Base-by-base conservation (phyloP, 2,797 vertebrate genomes). In the Lycodopsis pacificus region DNA sequence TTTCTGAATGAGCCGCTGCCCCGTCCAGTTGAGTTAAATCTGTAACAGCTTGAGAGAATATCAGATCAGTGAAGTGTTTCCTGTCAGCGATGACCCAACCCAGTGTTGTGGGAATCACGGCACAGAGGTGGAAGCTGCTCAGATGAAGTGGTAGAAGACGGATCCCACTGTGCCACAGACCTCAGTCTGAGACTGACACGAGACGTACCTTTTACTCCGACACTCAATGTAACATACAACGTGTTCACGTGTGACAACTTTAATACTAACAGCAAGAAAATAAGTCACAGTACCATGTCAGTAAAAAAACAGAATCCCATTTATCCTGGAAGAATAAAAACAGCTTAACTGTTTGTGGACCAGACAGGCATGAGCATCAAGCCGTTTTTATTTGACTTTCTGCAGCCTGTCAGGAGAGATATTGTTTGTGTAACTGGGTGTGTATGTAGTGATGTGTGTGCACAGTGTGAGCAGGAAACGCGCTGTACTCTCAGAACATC, bases 221-320 rank as follows among this genome's bases (percentile, higher is more conserved):
- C 27, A 71, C 65, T 44, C 22, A 46, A 61, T 61, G 56, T 46
- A 65, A 78, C 65, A 71, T 36, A 81, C 51, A 51, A 69, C 54
- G 59, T 32, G 58, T 59, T 57, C 49, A 71, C 19, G 5, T 62
- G 54, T 74, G 14, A 73, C 44, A 83, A 64, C 53, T 56, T 46
- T 57, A 32, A 32, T 17, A 9, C 14, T 2, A 74, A 66, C 46
- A 54, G 57, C 49, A 70, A 77, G 49, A 54, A 68, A 65, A 70
- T 74, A 51, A 61, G 49, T 56, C 77, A 80, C 62, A 82, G 58
- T 71, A 85, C 62, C 34, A 71, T 71, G 64, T 72, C 54, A 63
- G 22, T 53, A 2, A 57, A 57, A 57, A 56, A 25, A 25, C 22
- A 25, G 49, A 27, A 48, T 40, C 36, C 7, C 7, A 46, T 68